Evolutionary conservation across 2,113 vertebrate species (phyloP).

Genomic region (Nyctereutes procyonoides): DNA sequence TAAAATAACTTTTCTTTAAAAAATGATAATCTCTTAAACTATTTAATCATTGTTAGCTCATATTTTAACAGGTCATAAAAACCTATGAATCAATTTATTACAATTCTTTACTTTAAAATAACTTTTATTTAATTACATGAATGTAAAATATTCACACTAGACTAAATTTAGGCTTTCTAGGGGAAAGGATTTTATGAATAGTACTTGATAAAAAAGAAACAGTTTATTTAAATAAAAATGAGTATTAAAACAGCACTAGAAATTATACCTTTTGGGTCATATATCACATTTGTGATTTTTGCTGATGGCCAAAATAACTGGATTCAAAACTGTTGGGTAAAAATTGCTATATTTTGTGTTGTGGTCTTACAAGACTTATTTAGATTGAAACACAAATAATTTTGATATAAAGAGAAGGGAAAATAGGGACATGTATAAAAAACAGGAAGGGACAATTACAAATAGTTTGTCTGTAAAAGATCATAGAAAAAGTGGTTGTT

Average conservation of each 20-base stretch:
- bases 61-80: slow-evolving; percentile 32
- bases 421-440: background rate
- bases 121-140: slow-evolving; percentile 5
- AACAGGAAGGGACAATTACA: background rate
- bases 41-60: slow-evolving; percentile 19
- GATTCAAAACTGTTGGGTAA: slow-evolving; percentile 22
- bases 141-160: slow-evolving; percentile 11
- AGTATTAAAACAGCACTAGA: slow-evolving; percentile 8
- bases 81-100: background rate
- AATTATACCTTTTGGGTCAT: background rate
- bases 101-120: slow-evolving; percentile 50
- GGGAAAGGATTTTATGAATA: background rate
- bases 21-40: slow-evolving; percentile 8
- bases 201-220: background rate
- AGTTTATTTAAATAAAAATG: slow-evolving; percentile 47
- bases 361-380: background rate
- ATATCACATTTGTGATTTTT: slow-evolving; percentile 27
- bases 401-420: slow-evolving; percentile 38
- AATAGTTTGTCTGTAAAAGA: background rate
- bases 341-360: slow-evolving; percentile 13
- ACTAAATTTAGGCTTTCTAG: slow-evolving; percentile 37
- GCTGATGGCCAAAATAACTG: slow-evolving; percentile 23
- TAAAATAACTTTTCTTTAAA: slow-evolving; percentile 11
- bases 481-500: background rate
- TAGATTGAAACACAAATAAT: background rate